Percentiles rank a stretch among this genome's conserved stretches.
These are phyloP conservation scores for Meriones psammophilus DNA, from an alignment of 2,797 vertebrate genomes.

Conservation along the genomic window DNA sequence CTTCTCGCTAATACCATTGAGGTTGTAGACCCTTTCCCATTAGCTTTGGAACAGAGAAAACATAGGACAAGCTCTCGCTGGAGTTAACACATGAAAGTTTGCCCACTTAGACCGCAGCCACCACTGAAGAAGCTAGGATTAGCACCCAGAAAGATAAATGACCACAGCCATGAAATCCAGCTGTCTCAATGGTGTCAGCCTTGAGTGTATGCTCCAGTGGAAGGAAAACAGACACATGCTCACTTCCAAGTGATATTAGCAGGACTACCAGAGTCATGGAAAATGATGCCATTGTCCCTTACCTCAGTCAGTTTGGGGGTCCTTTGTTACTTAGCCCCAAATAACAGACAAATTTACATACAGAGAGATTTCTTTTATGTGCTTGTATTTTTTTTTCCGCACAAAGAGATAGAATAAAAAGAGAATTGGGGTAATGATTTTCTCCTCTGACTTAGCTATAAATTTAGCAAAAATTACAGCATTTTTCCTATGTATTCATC, in stretches of 20 bases:
- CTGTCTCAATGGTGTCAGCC: background rate
- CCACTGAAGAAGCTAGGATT: background rate
- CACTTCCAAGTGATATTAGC: background rate
- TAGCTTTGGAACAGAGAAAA: background rate
- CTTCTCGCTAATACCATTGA: background rate
- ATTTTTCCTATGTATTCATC: background rate
- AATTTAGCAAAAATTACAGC: background rate
- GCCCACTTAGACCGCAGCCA: background rate
- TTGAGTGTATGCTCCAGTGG: background rate
- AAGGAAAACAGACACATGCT: background rate
- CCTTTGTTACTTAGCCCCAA: background rate
- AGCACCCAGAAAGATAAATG: background rate
- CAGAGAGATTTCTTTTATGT: constrained; percentile 3
- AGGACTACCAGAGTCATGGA: background rate
- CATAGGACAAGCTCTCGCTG: background rate
- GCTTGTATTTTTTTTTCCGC: background rate
- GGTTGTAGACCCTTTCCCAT: background rate
- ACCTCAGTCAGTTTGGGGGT: background rate
- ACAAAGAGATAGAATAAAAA: constrained; percentile 9
- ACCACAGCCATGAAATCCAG: rapidly evolving
- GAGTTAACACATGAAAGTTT: background rate
- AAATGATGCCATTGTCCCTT: background rate
- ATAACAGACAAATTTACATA: background rate
- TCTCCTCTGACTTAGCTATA: background rate
- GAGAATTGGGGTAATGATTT: background rate